Conservation (phyloP, 2,113 vertebrate species). For the Peucedramus taeniatus region DNA sequence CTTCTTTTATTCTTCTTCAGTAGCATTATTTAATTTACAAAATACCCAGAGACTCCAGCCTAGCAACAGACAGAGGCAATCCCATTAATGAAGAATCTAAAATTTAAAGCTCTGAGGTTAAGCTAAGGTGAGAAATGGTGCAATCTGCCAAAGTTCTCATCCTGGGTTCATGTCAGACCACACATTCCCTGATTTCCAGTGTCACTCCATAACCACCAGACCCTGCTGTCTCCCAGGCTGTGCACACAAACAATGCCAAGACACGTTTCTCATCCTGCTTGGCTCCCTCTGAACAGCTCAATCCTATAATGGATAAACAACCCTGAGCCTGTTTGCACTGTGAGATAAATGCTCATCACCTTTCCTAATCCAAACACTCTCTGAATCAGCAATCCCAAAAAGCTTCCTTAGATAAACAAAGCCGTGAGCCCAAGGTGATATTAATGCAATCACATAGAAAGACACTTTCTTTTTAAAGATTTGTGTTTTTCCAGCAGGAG, state of each 20-base stretch:
- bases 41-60: neutral
- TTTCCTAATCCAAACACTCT: neutral
- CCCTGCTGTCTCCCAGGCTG: neutral
- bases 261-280: fast-evolving
- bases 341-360: neutral
- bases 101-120: neutral
- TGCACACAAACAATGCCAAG: neutral
- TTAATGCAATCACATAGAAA: neutral
- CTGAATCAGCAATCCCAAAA: neutral
- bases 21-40: neutral
- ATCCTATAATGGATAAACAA: neutral
- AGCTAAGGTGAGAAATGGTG: neutral
- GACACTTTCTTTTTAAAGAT: neutral
- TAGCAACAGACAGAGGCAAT: neutral
- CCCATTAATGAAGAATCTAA: neutral
- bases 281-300: neutral
- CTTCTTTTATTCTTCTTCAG: neutral
- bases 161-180: neutral
- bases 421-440: neutral
- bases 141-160: neutral
- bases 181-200: neutral
- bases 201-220: neutral
- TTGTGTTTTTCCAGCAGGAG: neutral
- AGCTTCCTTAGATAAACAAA: neutral
- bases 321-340: neutral